Conservation (phyloP, 2,888 invertebrate genomes). For the Nymphalis c-album region DNA sequence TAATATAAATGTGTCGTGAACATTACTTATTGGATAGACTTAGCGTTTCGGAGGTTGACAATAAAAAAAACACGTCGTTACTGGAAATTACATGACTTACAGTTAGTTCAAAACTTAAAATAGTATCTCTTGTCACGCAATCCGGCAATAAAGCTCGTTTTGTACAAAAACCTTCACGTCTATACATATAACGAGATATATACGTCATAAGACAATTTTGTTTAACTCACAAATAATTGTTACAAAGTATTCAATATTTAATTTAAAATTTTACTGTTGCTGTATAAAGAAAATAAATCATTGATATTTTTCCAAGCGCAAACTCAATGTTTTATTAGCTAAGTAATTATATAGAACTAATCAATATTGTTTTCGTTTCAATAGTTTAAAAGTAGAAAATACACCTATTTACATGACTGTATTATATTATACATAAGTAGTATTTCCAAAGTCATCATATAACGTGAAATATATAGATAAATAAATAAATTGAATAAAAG, state of each 20-base stretch:
- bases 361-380: no score
- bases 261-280: no score
- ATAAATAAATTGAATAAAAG: no score
- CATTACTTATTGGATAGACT: conserved; percentile 35
- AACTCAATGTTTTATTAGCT: no score
- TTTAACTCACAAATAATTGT: background rate
- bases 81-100: conserved; percentile 75
- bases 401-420: no score
- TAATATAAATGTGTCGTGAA: conserved; percentile 34
- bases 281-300: no score
- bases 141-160: conserved; percentile 64
- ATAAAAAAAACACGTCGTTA: conserved; percentile 76
- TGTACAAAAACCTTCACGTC: conserved; percentile 17
- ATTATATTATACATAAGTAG: no score
- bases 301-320: no score
- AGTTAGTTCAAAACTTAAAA: conserved; percentile 67
- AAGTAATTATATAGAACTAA: no score
- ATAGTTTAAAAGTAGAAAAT: no score
- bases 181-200: conserved; percentile 7
- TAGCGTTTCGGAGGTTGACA: conserved; percentile 57
- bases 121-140: conserved; percentile 71
- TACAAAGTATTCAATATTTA: background rate
- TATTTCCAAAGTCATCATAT: no score
- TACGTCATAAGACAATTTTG: conserved; percentile 13
- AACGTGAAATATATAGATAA: no score